These are phyloP conservation scores for Biston stratarius DNA, from an alignment of 2,888 invertebrate species.

Conservation along the genomic window DNA sequence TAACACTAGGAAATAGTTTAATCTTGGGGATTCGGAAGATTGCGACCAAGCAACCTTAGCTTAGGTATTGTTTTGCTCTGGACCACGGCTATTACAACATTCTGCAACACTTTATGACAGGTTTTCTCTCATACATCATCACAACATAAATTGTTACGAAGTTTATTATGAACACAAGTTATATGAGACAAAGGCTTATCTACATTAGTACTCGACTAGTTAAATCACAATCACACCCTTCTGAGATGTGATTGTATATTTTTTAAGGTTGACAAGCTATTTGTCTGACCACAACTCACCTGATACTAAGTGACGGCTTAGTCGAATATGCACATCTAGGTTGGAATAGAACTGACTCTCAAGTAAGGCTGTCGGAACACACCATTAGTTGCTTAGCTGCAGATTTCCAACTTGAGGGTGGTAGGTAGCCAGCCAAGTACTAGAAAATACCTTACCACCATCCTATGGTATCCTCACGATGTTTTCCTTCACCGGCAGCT, in stretches of 20 bases:
- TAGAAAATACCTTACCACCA: too few species aligned
- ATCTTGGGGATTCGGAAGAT: not conserved
- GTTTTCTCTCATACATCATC: not conserved
- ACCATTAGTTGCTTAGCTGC: too few species aligned
- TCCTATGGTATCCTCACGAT: too few species aligned
- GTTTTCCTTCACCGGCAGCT: too few species aligned
- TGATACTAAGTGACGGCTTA: too few species aligned
- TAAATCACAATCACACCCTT: not conserved
- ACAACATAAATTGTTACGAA: not conserved
- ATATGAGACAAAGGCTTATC: constrained; percentile 4
- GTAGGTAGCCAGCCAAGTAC: too few species aligned
- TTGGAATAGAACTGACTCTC: too few species aligned
- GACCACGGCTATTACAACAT: not conserved
- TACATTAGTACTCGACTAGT: not conserved
- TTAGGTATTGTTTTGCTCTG: constrained; percentile 1
- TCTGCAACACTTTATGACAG: not conserved
- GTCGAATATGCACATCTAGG: too few species aligned
- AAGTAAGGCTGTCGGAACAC: too few species aligned
- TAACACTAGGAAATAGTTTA: not conserved
- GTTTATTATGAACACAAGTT: not conserved
- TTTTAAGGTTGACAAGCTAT: not conserved
- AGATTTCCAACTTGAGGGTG: too few species aligned
- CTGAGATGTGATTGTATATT: constrained; percentile 21
- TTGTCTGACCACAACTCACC: too few species aligned
- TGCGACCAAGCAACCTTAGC: not conserved